phyloP scores from a whole-genome alignment of 2,888 invertebrate species.

The Tetheella fluctuosa region DNA sequence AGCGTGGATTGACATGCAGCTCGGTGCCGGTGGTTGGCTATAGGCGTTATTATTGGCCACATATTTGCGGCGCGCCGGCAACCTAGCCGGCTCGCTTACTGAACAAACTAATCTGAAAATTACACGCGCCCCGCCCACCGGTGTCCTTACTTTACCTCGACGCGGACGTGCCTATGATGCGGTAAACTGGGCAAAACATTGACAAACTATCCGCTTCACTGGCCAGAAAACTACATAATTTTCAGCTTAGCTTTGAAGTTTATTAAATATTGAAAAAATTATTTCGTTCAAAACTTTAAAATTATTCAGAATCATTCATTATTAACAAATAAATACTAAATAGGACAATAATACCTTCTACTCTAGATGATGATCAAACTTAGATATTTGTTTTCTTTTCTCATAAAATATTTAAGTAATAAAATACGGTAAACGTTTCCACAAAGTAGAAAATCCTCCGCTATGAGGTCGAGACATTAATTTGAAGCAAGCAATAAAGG shows the following conservation, averaged over 20 bases:
- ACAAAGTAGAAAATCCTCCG: constrained; percentile 75
- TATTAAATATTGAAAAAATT: background rate
- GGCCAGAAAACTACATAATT: constrained; percentile 20
- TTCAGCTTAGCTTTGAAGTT: background rate
- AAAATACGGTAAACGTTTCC: constrained; percentile 73
- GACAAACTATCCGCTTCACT: constrained; percentile 44
- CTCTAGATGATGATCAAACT: constrained; percentile 31
- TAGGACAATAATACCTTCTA: background rate
- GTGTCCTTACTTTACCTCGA: constrained; percentile 29
- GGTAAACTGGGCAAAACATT: constrained; percentile 63
- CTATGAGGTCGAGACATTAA: constrained; percentile 78
- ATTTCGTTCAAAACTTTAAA: background rate
- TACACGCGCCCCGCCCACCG: constrained; percentile 56
- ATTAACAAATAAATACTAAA: background rate
- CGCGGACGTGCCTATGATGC: constrained; percentile 34
- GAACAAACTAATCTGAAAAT: constrained; percentile 83
- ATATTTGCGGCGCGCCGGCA: constrained; percentile 67
- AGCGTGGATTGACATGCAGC: constrained; percentile 12
- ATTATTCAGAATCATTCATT: too few species aligned
- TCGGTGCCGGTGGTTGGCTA: constrained; percentile 19
- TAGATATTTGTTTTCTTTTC: constrained; percentile 51
- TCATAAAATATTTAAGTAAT: constrained; percentile 71
- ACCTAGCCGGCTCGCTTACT: constrained; percentile 58
- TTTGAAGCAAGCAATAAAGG: constrained; percentile 82
- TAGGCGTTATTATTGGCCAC: constrained; percentile 65